Conservation (phyloP, 2,888 invertebrate genomes). For the Morpho achilles region DNA sequence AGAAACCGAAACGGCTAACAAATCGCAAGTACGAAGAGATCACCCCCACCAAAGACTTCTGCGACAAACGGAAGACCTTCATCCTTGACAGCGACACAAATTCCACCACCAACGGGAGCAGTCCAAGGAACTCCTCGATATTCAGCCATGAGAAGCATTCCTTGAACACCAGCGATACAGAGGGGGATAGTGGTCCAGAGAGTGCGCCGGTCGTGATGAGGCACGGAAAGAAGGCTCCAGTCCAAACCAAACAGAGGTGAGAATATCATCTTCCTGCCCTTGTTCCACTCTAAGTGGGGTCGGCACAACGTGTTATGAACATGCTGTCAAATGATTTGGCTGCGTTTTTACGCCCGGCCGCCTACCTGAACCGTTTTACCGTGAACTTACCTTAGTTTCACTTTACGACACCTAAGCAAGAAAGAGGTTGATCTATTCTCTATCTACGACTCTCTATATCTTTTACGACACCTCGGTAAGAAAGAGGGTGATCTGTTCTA, state of each 20-base stretch:
- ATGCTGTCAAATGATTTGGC: too few species aligned
- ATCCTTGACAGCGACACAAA: constrained; percentile 69
- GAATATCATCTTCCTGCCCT: too few species aligned
- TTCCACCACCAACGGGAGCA: constrained; percentile 71
- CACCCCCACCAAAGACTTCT: constrained; percentile 52
- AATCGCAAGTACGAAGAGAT: constrained; percentile 66
- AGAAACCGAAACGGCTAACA: constrained; percentile 50
- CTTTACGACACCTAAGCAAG: too few species aligned
- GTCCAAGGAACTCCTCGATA: constrained; percentile 68
- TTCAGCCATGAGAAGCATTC: constrained; percentile 64
- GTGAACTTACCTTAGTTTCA: too few species aligned
- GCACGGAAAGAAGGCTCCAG: constrained; percentile 44
- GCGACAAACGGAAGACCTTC: constrained; percentile 67
- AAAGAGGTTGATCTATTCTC: too few species aligned
- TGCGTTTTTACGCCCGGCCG: too few species aligned
- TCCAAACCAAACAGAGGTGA: constrained; percentile 59
- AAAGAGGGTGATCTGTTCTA: too few species aligned
- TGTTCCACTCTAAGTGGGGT: too few species aligned
- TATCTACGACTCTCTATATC: too few species aligned
- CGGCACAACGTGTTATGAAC: too few species aligned
- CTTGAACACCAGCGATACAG: constrained; percentile 60
- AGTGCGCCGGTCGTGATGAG: constrained; percentile 62
- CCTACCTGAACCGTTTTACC: too few species aligned
- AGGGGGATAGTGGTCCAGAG: constrained; percentile 66
- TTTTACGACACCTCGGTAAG: too few species aligned